phyloP scores from a whole-genome alignment of 2,113 vertebrate species.

The Salvelinus namaycush region DNA sequence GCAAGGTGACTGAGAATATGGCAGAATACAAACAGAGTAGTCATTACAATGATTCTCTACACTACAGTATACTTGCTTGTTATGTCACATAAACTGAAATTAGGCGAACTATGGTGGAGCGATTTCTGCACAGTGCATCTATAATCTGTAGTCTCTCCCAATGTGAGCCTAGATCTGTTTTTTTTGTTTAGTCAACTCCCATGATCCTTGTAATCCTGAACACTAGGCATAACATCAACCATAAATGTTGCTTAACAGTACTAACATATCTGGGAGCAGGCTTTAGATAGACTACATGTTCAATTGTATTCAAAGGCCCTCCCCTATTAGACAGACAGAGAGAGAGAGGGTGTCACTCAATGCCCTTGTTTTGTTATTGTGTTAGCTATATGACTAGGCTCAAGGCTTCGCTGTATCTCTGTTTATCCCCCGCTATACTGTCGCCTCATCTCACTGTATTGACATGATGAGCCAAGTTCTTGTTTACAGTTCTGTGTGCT shows the following conservation, averaged over 20 bases:
- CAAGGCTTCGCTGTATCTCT: slow-evolving; percentile 26
- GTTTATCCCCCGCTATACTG: slow-evolving; percentile 36
- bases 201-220: too few species aligned
- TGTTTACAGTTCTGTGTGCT: slow-evolving; percentile 4
- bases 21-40: too few species aligned
- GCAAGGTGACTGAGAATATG: too few species aligned
- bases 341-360: neutral
- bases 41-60: too few species aligned
- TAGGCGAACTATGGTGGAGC: too few species aligned
- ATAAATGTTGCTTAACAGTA: neutral
- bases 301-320: too few species aligned
- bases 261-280: neutral
- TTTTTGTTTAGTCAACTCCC: too few species aligned
- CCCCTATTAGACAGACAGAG: slow-evolving; percentile 17
- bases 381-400: slow-evolving; percentile 24
- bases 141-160: slow-evolving; percentile 13
- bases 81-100: too few species aligned
- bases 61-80: too few species aligned
- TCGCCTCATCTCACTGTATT: slow-evolving; percentile 50
- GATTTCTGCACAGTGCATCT: too few species aligned
- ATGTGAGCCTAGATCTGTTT: neutral
- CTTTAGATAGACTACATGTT: neutral
- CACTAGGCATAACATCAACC: neutral
- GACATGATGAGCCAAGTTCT: slow-evolving; percentile 39
- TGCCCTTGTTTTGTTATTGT: slow-evolving; percentile 40